Base-by-base conservation (phyloP, 2,888 invertebrate species). In the Nephrotoma flavescens region DNA sequence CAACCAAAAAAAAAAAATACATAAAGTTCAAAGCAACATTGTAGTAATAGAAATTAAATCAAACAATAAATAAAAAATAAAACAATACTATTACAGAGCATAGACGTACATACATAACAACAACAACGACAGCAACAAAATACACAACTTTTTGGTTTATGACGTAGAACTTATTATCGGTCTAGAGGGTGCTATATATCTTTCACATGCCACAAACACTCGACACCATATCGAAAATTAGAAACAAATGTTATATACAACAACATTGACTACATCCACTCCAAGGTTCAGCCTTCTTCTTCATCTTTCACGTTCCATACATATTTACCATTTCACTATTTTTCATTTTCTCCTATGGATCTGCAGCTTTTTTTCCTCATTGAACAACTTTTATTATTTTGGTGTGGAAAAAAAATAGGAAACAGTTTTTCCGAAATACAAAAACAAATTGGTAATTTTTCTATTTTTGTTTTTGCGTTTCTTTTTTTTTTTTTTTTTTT, bases 111-210 rank as follows among this genome's bases (percentile, higher is more conserved):
- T 9, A 71, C 15, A 71, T 4, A 71, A 71, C 71, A 71, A 71
- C 71, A 71, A 31, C 31, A 31, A 31, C n/a, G n/a, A n/a, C 31
- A 31, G 31, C 31, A 31, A 31, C 31, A 71, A 44, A 31, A 71
- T 31, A 71, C 12, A 31, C 6, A 71, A 71, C 71, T 71, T 84
- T 84, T 84, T 84, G 86, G 45, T 86, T 86, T 86, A 86, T 86
- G 86, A 86, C 44, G 86, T 86, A 86, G 42, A 84, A 86, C 86
- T 86, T 86, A 86, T 86, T 86, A 86, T 86, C 86, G 86, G 86
- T 86, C 86, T 86, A 47, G 45, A 86, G 86, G 86, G 86, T 86
- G 86, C 45, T 45, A 86, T 86, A 86, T 86, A 86, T 86, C 86
- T 86, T 86, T 86, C 86, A 86, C 41, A 47, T 86, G 86, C 86